phyloP scores from a whole-genome alignment of 2,113 vertebrate genomes.

The Siniperca knerii region DNA sequence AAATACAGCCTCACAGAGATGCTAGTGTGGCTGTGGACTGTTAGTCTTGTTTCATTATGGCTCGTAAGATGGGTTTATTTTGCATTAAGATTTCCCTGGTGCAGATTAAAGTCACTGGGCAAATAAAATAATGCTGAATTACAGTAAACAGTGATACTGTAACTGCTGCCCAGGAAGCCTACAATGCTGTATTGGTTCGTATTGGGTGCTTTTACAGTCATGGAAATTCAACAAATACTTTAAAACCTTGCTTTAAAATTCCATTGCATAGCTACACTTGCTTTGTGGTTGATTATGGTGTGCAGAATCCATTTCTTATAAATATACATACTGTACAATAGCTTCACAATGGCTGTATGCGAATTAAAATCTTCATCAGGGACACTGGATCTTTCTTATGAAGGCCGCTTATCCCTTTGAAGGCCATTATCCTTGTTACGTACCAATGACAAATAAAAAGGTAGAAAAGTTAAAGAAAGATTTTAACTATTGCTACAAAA shows the following conservation, averaged over 20 bases:
- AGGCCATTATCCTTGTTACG: not conserved
- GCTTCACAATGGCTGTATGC: not conserved
- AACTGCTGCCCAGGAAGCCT: not conserved
- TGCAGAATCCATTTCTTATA: not conserved
- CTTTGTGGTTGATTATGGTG: not conserved
- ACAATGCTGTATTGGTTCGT: no score
- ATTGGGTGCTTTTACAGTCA: not conserved
- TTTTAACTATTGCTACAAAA: not conserved
- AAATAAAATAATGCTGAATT: not conserved
- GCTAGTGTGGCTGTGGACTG: not conserved
- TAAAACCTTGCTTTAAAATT: not conserved
- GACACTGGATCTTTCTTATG: not conserved
- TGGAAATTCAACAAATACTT: not conserved
- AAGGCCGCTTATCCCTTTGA: not conserved
- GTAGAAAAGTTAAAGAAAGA: not conserved
- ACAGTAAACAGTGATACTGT: not conserved
- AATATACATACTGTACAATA: not conserved
- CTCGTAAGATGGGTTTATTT: not conserved
- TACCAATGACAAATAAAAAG: not conserved
- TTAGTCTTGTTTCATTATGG: not conserved
- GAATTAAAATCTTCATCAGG: not conserved
- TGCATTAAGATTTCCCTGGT: no score
- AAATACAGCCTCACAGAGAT: not conserved
- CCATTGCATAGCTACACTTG: not conserved
- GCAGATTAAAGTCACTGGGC: not conserved